Evolutionary conservation across 2,888 invertebrate species (phyloP), one percentile per base, ranked within the genome.

Genomic region (Iphiclides podalirius): DNA sequence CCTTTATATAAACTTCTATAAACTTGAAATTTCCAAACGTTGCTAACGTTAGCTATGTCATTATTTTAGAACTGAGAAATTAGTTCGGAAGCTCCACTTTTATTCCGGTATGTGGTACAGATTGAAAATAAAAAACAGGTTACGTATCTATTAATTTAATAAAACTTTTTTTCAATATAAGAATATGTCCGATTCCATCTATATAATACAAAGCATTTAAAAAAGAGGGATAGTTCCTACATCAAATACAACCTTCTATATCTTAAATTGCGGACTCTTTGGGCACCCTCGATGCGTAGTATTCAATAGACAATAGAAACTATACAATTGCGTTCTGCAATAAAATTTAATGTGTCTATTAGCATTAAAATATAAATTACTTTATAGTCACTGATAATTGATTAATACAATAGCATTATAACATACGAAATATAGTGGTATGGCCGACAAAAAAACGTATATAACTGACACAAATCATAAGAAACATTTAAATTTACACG

Each of bases 141-240:
- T 58, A 63, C 20, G 15, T 72, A 67, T 74, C 79, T 76, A 65
- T 72, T 79, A 83, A 75, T 87, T 87, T 87, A 86, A 80, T 88
- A 88, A 86, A 88, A 85, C 79, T 83, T 31, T 31, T 83, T 71
- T 76, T 81, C 79, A 83, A 82, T 88, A 88, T 85, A 88, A 88
- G 86, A 88, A 88, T 88, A 88, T 83, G 85, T 87, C 87, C 82
- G 85, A 87, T 87, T 87, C 86, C 85, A 85, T 86, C 84, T 79
- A 75, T 79, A 81, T 78, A 82, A 81, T 86, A 88, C 86, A 89
- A 84, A 87, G 80, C 81, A 72, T 82, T 83, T 80, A 74, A 79
- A 81, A 89, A 85, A 82, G n/a, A n/a, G 77, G 77, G 79, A 75
- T 78, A 79, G 82, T 80, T 82, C 78, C 84, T 86, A 85, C 73